These are phyloP conservation scores for Lucinisca nassula DNA, from an alignment of 2,888 invertebrate genomes.

Conservation along the genomic window DNA sequence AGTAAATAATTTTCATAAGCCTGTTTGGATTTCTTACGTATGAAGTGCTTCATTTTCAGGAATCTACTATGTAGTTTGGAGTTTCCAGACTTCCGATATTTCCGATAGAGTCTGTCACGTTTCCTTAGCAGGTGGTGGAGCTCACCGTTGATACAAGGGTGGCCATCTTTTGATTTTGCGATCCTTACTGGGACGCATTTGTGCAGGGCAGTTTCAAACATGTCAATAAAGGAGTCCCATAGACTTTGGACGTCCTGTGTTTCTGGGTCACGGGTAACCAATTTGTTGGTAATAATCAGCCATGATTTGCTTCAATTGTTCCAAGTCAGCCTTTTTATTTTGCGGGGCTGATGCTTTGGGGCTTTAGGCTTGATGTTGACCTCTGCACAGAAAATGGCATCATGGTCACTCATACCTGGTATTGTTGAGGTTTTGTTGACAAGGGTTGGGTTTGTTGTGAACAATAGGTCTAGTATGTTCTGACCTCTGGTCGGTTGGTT, in stretches of 20 bases:
- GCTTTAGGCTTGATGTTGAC: neutral
- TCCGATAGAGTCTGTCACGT: too few species aligned
- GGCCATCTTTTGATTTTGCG: too few species aligned
- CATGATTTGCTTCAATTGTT: neutral
- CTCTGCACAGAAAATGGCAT: neutral
- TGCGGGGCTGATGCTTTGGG: neutral
- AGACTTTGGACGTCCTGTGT: too few species aligned
- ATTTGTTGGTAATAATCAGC: neutral
- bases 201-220: neutral
- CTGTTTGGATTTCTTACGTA: too few species aligned
- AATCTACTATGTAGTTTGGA: too few species aligned
- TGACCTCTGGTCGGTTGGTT: neutral
- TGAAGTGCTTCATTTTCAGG: too few species aligned
- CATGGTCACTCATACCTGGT: neutral
- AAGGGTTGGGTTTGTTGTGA: neutral
- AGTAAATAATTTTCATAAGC: too few species aligned
- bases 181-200: too few species aligned
- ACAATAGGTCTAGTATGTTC: neutral
- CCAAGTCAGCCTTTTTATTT: neutral
- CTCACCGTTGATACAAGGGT: too few species aligned
- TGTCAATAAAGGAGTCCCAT: neutral
- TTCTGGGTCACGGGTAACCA: too few species aligned
- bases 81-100: too few species aligned
- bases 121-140: too few species aligned
- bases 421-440: neutral